phyloP scores from a whole-genome alignment of 2,797 vertebrate species.

The Forpus xanthops region DNA sequence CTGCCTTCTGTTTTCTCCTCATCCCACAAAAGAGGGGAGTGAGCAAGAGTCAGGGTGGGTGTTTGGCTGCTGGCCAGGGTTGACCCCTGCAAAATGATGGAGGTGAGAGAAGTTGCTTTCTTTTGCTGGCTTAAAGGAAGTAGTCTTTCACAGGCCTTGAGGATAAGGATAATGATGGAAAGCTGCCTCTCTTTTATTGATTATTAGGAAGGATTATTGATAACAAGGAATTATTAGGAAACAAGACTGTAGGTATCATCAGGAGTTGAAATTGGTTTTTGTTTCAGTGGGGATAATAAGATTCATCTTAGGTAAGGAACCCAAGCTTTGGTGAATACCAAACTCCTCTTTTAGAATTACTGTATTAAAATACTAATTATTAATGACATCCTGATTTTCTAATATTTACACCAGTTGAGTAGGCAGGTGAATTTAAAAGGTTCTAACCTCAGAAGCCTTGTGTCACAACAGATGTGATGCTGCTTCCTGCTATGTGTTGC shows the following conservation, averaged over 20 bases:
- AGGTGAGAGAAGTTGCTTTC: not conserved
- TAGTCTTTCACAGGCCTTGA: not conserved
- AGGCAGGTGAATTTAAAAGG: not conserved
- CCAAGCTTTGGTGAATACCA: not conserved
- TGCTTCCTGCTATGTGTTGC: not conserved
- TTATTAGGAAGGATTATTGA: not conserved
- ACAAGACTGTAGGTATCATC: not conserved
- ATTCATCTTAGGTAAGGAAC: not conserved
- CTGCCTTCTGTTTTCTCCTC: not conserved
- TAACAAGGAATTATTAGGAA: not conserved
- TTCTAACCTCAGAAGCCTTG: not conserved
- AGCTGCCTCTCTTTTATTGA: not conserved
- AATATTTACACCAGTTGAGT: not conserved
- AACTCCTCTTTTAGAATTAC: not conserved
- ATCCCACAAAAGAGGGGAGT: not conserved
- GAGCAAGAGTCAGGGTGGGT: not conserved
- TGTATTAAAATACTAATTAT: not conserved
- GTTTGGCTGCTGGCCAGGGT: not conserved
- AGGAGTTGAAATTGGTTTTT: not conserved
- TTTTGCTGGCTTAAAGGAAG: not conserved
- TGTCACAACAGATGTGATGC: not conserved
- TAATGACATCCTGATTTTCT: not conserved
- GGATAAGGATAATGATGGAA: rapidly evolving
- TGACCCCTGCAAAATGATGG: not conserved
- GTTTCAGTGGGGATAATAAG: not conserved